Percentiles rank a stretch among this genome's conserved stretches.
These are phyloP conservation scores for Alfaro cultratus DNA, from an alignment of 2,797 vertebrate species.

Conservation along the genomic window DNA sequence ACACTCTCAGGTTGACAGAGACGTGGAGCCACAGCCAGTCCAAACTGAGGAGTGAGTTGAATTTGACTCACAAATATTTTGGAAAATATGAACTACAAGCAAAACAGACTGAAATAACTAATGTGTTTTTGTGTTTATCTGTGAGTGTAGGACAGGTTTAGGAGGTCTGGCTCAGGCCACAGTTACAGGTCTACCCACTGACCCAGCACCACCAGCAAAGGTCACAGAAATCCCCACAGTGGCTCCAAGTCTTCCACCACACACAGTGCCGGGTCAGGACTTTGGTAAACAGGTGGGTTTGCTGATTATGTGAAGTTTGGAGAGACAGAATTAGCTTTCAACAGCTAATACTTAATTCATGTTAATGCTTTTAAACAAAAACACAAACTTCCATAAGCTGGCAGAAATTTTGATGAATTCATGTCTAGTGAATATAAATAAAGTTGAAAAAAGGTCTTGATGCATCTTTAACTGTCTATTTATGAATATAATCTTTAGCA, in stretches of 20 bases:
- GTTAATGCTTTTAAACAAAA: background rate
- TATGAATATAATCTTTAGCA: too few species aligned
- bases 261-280: conserved; percentile 71
- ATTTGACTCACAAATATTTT: background rate
- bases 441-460: background rate
- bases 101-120: background rate
- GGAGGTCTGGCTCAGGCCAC: conserved; percentile 59
- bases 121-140: conserved; percentile 7
- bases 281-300: conserved; percentile 84
- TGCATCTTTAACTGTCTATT: too few species aligned
- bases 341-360: background rate
- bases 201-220: conserved; percentile 33
- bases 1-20: conserved; percentile 22
- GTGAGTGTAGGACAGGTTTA: conserved; percentile 51
- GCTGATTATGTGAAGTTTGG: background rate
- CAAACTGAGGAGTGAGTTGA: conserved; percentile 61
- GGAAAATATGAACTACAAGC: background rate
- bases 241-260: conserved; percentile 64
- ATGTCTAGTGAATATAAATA: too few species aligned
- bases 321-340: background rate
- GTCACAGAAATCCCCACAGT: conserved; percentile 54
- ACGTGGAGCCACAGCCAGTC: conserved; percentile 28
- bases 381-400: background rate
- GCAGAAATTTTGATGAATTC: too few species aligned
- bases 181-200: conserved; percentile 59